phyloP scores from a whole-genome alignment of 2,113 vertebrate genomes.

The Neolamprologus caudopunctatus region DNA sequence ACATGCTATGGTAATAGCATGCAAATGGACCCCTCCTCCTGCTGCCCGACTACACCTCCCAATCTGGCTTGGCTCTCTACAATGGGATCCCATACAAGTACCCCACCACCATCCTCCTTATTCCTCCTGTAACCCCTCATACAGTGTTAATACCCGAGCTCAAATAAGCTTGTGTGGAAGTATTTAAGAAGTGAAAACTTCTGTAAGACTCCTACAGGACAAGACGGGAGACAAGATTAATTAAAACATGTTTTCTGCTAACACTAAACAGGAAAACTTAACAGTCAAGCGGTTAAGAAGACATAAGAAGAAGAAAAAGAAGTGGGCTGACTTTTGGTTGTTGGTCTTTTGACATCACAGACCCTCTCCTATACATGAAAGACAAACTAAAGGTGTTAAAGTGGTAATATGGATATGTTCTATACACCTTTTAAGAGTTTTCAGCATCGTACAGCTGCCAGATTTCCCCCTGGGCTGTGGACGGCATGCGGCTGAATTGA shows the following conservation, averaged over 20 bases:
- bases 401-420: neutral
- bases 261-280: neutral
- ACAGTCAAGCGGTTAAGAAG: neutral
- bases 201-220: neutral
- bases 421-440: neutral
- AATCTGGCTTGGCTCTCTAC: slow-evolving; percentile 88
- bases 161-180: slow-evolving; percentile 76
- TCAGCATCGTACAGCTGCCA: neutral
- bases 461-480: neutral
- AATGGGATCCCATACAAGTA: slow-evolving; percentile 76
- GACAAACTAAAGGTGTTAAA: neutral
- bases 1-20: slow-evolving; percentile 96
- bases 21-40: slow-evolving; percentile 81
- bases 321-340: neutral
- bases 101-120: neutral
- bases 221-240: neutral
- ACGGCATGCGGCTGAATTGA: neutral
- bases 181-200: neutral
- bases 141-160: neutral
- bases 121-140: slow-evolving; percentile 50
- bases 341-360: neutral
- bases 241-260: neutral
- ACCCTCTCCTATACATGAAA: neutral
- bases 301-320: neutral
- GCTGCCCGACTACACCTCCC: slow-evolving; percentile 76